Conservation (phyloP, 2,888 invertebrate genomes). For the Clitarchus hookeri region DNA sequence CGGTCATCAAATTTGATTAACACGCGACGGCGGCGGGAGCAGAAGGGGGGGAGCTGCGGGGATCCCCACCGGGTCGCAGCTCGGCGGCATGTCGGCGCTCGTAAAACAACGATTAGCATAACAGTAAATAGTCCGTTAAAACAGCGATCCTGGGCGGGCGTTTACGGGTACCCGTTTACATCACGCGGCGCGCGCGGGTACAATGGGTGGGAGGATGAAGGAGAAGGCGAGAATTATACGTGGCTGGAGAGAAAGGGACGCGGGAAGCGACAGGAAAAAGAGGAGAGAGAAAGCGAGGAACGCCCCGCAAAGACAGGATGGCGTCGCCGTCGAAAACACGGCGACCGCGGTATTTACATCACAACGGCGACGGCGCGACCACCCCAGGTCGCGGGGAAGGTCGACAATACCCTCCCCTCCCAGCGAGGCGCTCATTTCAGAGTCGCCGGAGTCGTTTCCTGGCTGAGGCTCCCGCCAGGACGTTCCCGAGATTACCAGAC, state of each 20-base stretch:
- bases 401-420: neutral
- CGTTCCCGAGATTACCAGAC: no score
- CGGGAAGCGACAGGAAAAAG: no score
- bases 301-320: neutral
- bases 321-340: neutral
- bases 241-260: neutral
- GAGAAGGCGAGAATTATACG: neutral
- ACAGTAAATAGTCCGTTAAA: conserved; percentile 26
- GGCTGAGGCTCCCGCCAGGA: no score
- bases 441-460: no score
- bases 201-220: neutral
- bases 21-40: neutral
- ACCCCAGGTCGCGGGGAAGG: neutral
- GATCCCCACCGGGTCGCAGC: neutral
- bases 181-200: neutral
- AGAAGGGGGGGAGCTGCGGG: neutral
- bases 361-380: neutral
- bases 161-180: neutral
- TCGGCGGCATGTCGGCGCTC: neutral
- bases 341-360: no score
- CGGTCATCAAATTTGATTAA: conserved; percentile 14
- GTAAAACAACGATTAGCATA: conserved; percentile 25
- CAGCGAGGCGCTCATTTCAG: neutral
- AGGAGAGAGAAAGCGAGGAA: neutral
- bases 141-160: conserved; percentile 19